Base-by-base conservation (phyloP, 2,113 vertebrate genomes). In the Oryzias javanicus region DNA sequence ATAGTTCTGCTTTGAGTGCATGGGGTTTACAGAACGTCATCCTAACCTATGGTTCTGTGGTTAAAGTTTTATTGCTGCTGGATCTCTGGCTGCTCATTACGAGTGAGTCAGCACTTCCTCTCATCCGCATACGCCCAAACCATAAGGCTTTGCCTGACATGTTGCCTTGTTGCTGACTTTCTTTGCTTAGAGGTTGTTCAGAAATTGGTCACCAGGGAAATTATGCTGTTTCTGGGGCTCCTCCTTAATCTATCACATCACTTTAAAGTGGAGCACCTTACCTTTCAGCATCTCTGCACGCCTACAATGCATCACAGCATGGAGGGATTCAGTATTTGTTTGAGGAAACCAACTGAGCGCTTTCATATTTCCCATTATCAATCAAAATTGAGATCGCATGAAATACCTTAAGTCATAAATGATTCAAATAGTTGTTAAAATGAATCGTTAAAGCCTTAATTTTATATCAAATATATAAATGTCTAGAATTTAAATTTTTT, bases 191-290 rank as follows among this genome's bases (percentile, higher is more conserved):
- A 71, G 72, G 79, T 73, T 63, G 67, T 85, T 88, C 80, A 52
- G 86, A 90, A 91, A 91, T 90, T 91, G 88, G 90, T 89, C 92
- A 88, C 85, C 49, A 59, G 91, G 92, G 92, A 93, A 89, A 89
- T 91, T 86, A 87, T 86, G 82, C 58, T 75, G 86, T 85, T 81
- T 79, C 87, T 24, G 53, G 49, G 62, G 55, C 71, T 86, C 88
- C 86, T 87, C 84, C 81, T 80, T 86, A 89, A 93, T 92, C 89
- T 91, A 91, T 93, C 89, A 90, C 78, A 59, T 82, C 61, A 76
- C 75, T 74, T 88, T 82, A 78, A 89, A 86, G 84, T 90, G 74
- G 89, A 89, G 81, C 87, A 89, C 77, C 84, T 79, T 74, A 73
- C 80, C 77, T 80, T 78, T 69, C 55, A 40, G 80, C 61, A 60